Evolutionary conservation across 2,888 invertebrate genomes (phyloP).

Genomic region (Synergus japonicus): DNA sequence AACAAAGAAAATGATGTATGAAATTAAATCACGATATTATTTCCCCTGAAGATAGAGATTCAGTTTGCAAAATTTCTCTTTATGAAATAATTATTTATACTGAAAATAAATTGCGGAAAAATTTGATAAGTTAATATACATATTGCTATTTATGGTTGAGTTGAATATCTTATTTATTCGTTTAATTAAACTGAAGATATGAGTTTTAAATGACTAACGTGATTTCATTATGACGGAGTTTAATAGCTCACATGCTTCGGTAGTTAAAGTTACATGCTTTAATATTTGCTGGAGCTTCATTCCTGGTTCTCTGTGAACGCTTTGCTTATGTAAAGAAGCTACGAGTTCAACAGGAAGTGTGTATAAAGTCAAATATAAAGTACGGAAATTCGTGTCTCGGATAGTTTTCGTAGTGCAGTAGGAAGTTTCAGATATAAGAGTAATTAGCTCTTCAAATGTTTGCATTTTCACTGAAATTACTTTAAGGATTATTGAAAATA

Average conservation of each 20-base stretch:
- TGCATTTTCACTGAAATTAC: not conserved
- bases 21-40: constrained; percentile 26
- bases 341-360: not conserved
- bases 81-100: too few species aligned
- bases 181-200: not conserved
- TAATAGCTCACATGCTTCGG: not conserved
- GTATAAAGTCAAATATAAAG: constrained; percentile 2
- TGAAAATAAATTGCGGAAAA: too few species aligned
- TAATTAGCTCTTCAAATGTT: not conserved
- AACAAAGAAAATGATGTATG: constrained; percentile 68
- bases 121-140: too few species aligned
- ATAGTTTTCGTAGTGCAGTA: not conserved
- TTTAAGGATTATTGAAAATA: too few species aligned
- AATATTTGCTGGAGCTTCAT: constrained; percentile 19
- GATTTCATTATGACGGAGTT: not conserved
- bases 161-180: not conserved
- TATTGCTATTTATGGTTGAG: not conserved
- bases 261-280: not conserved
- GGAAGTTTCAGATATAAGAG: not conserved
- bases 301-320: not conserved
- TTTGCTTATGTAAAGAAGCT: not conserved
- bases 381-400: not conserved
- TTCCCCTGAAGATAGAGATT: not conserved
- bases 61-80: too few species aligned
- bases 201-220: not conserved